Evolutionary conservation across 1,140 invertebrate genomes (phyloP), one percentile per base, ranked within the genome.

Genomic region (Euura lappo): DNA sequence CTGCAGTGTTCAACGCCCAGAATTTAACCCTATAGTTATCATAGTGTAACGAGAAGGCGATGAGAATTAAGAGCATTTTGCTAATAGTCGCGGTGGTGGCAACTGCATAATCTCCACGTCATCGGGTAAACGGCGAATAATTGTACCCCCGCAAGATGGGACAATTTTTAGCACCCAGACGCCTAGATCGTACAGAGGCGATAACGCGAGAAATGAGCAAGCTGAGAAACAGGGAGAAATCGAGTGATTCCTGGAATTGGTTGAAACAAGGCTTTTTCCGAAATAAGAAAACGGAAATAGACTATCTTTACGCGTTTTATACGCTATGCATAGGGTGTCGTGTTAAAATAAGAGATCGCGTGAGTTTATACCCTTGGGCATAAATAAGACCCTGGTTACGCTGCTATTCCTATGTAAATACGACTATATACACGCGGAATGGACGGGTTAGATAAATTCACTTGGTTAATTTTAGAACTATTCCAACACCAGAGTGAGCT

Each of bases 341-440:
- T 79, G 79, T 78, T 77, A 80, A 81, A 80, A 78, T 71, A 69
- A 73, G 28, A 28, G 70, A 81, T 80, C 78, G 79, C 78, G 79
- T 82, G 81, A 77, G 71, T 70, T 51, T 72, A 69, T 73, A 78
- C 75, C 51, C 8, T 74, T 71, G 73, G 72, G 72, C 77, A 80
- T 81, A 82, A 79, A 78, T 81, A 82, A 82, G 74, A 76, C 67
- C 28, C 76, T 78, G 78, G 78, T 81, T 82, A 82, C 77, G 78
- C 71, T 46, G 70, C 74, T 75, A 78, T 82, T 81, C 74, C 79
- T 82, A 82, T 82, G 81, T 80, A 80, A 82, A 82, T 81, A 71
- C 72, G 72, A 43, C 70, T 44, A 60, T 28, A 28, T 28, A 60
- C 51, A 45, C 75, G 70, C 44, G 46, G 69, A 71, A 45, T 71